Evolutionary conservation across 2,888 invertebrate species (phyloP), one percentile per base, ranked within the genome.

Genomic region (Himalopsyche kuldschensis): DNA sequence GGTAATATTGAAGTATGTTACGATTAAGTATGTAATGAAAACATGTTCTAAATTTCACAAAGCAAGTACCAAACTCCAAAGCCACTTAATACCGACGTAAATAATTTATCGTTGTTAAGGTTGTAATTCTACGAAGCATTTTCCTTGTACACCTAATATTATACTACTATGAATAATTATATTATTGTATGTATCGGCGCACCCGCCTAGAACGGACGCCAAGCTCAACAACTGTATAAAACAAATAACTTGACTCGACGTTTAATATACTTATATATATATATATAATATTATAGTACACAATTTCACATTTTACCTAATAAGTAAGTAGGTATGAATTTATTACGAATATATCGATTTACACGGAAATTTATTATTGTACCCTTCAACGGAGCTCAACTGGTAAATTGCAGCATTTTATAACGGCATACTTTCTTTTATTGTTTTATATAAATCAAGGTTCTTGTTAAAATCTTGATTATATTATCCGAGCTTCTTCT

Each of bases 41-140:
- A 89, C 88, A 90, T 89, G 90, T 90, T 90, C 90, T 90, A 90
- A 90, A 90, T 89, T 89, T 88, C 84, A 87, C 86, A 86, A n/a
- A 86, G 87, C 89, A 88, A 90, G 90, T 89, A 90, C 89, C 89
- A 90, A 88, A 88, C 88, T 88, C 88, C 88, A 89, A 88, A 89
- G 88, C 89, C 88, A 88, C 87, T 88, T 85, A 78, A 83, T 84
- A 82, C 82, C 75, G 81, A 75, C 83, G 78, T 80, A 84, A 63
- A 79, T 84, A 82, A 41, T 55, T 55, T 55, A 55, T 79, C 75
- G 41, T 80, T 80, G 77, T 76, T 84, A 80, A 82, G 47, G 79
- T 82, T 80, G 55, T 83, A 84, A 80, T 84, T 84, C 78, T 82
- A 82, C 41, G 63, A 82, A 78, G 81, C 83, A 78, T 83, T 83